Base-by-base conservation (phyloP, 2,888 invertebrate species). In the Lydus trimaculatus region DNA sequence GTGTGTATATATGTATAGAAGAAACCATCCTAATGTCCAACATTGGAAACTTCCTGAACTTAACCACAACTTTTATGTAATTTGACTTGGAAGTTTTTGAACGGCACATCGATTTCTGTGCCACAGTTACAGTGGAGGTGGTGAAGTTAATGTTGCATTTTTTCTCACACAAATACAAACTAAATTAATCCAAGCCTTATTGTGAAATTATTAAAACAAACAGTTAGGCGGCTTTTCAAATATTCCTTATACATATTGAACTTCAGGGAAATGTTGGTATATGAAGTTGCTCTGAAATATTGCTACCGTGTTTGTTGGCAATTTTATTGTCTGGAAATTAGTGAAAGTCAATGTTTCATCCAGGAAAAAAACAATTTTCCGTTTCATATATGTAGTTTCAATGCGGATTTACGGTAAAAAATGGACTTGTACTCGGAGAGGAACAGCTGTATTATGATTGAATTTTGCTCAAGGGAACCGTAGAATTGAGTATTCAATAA, bases 371-470 rank as follows among this genome's bases (percentile, higher is more conserved):
- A 48, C 52, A 52, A 52, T 52, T 25, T 52, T 52, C 52, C 52
- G 6, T 52, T 23, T 8, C 25, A 23, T 52, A 52, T 52, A 25
- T 52, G 25, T 23, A 11, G 52, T 25, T 52, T 23, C 11, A 13
- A 52, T 52, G 52, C 13, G 52, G 52, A 52, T 52, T 52, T 52
- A 11, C 13, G 0, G 13, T 25, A 52, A 52, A 52, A 52, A 52
- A 52, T 52, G 23, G 25, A 52, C 52, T 23, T 23, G 52, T 15
- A 11, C 52, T 23, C 23, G 5, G 20, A 9, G 25, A 52, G 52
- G 25, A 52, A 25, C 52, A 52, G 52, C 52, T 52, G 52, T 52
- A 52, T 52, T 52, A 52, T 52, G 52, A 52, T 52, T 52, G 52
- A 52, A 52, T 52, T 23, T 52, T 52, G 23, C 52, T 52, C 52